Base-by-base conservation (phyloP, 1,140 invertebrate species). In the Phymastichus coffea region DNA sequence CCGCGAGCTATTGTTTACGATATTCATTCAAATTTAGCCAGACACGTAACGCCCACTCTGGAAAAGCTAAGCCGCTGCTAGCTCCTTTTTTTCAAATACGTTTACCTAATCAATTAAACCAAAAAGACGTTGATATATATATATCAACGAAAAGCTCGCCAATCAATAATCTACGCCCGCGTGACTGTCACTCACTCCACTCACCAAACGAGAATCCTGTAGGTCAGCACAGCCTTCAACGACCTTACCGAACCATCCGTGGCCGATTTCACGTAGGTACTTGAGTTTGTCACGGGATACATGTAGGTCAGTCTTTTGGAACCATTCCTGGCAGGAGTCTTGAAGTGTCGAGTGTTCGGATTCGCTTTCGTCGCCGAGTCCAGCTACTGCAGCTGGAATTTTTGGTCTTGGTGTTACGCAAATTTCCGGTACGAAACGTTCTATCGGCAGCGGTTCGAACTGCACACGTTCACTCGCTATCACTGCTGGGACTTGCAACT, bases 161-260 rank as follows among this genome's bases (percentile, higher is more conserved):
- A n/a, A n/a, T n/a, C n/a, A n/a, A n/a, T n/a, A n/a, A n/a, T n/a
- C n/a, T n/a, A n/a, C n/a, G n/a, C n/a, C n/a, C n/a, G n/a, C n/a
- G n/a, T n/a, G n/a, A n/a, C n/a, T n/a, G n/a, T n/a, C n/a, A n/a
- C n/a, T n/a, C n/a, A n/a, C n/a, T n/a, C n/a, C 28, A 20, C 35
- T 41, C 49, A 61, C 59, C 35, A 55, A 12, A 37, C 49, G 38
- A 43, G 28, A 49, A 23, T 35, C 44, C 46, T 87, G 77, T 25
- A 84, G 79, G 57, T 85, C 81, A 1, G 87, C 87, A 68, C 87
- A 84, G 22, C 88, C 88, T 70, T 90, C 86, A 6, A 92, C 85
- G 4, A 90, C 88, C 62, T 79, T 87, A 35, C 92, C 93, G 81
- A 94, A 95, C 91, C 92, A 94, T 20, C 91, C 91, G 67, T 85